A percentile compares a stretch with the other conserved stretches of the same genome.
Conservation (phyloP, 2,888 invertebrate genomes). For the Torymus tubicola region DNA sequence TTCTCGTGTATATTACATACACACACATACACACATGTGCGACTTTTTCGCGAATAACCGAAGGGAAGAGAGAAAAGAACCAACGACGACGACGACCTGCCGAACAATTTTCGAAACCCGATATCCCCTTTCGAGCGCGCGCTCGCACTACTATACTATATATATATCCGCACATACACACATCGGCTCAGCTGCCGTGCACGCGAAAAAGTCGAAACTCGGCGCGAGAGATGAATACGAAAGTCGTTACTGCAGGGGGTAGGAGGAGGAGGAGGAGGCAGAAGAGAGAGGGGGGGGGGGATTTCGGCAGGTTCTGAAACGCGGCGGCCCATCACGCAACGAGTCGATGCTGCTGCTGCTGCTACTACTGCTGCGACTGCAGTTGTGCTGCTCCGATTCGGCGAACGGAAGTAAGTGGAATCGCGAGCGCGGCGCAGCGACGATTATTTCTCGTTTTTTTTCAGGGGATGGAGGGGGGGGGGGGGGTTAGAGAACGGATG, state of each 20-base stretch:
- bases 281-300: background rate
- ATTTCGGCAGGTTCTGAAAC: conserved; percentile 4
- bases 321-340: too few species aligned
- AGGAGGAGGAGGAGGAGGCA: too few species aligned
- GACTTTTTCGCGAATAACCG: background rate
- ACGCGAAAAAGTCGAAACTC: conserved; percentile 22
- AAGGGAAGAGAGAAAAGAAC: background rate
- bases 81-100: background rate
- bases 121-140: background rate
- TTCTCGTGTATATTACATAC: too few species aligned
- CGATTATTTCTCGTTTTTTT: conserved; percentile 6
- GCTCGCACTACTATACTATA: too few species aligned
- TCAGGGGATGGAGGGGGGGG: too few species aligned
- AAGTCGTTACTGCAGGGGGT: background rate
- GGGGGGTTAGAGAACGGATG: background rate
- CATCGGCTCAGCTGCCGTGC: background rate
- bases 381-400: background rate
- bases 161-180: too few species aligned
- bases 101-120: conserved; percentile 23
- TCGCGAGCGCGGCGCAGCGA: background rate
- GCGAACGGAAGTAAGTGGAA: conserved; percentile 47
- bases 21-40: background rate
- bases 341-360: background rate
- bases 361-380: background rate
- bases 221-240: conserved; percentile 16